Conservation (phyloP, 2,113 vertebrate genomes). For the Siniperca chuatsi region DNA sequence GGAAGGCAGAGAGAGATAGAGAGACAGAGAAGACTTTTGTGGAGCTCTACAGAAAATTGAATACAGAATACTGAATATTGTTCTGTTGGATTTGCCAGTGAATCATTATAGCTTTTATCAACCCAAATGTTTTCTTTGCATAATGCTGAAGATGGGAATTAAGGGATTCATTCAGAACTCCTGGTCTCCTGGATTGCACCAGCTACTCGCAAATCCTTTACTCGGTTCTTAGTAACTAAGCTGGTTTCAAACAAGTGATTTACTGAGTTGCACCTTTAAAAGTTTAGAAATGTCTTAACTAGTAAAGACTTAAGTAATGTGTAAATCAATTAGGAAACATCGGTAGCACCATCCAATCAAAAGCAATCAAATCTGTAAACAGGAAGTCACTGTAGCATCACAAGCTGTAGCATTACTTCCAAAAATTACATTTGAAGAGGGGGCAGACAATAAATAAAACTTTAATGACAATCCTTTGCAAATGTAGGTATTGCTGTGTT, state of each 20-base stretch:
- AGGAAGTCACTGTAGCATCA: background rate
- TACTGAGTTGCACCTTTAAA: background rate
- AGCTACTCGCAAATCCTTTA: background rate
- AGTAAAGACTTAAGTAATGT: background rate
- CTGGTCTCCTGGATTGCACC: background rate
- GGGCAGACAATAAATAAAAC: background rate
- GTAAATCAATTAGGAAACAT: background rate
- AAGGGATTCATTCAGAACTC: conserved; percentile 8
- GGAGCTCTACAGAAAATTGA: conserved; percentile 8
- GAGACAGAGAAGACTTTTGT: conserved; percentile 12
- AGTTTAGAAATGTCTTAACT: background rate
- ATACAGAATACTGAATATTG: conserved; percentile 14
- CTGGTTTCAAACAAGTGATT: background rate
- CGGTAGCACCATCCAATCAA: background rate
- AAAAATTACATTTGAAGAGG: background rate
- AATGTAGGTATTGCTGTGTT: background rate
- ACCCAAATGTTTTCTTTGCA: conserved; percentile 31
- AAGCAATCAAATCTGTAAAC: background rate
- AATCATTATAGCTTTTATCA: conserved; percentile 30
- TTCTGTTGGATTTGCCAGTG: conserved; percentile 31
- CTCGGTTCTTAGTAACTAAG: background rate
- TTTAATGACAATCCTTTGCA: background rate
- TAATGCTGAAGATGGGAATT: conserved; percentile 21
- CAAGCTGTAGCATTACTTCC: background rate
- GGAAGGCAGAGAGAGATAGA: conserved; percentile 22